Base-by-base conservation (phyloP, 1,140 invertebrate species). In the Drosophila kepulauana region DNA sequence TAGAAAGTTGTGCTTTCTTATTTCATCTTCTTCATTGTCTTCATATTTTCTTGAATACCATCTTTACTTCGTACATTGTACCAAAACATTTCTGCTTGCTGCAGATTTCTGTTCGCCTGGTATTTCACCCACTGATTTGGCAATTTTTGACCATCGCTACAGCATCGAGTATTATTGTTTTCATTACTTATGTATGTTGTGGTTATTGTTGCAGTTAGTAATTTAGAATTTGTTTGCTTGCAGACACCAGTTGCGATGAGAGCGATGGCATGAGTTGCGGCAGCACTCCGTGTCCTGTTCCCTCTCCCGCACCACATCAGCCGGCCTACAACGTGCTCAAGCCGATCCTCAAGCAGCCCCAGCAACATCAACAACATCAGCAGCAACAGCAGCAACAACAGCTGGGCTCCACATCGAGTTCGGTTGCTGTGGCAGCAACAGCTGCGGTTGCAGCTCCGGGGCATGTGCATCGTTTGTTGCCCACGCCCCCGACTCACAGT, bases 161-260 rank as follows among this genome's bases (percentile, higher is more conserved):
- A 3, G 20, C 20, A 25, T 25, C 20, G 20, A 25, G 3, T 25
- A 25, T 25, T 25, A 3, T 25, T 25, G 20, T 25, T 25, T 25
- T 5, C 11, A 51, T 16, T 10, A 10, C 3, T 51, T 11, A 11
- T 4, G 25, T 11, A 11, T 4, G 25, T 45, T 45, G 35, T 49
- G 8, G 0, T 49, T 13, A 10, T 49, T 49, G 46, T 5, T 7
- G 20, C 20, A 25, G 20, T 25, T 25, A 25, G 20, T 25, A 25
- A 25, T 25, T 25, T 25, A 4, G 20, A 25, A 25, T 25, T 25
- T 25, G 20, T 25, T 25, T 33, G 30, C 16, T 33, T 33, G 51
- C 51, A 92, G 91, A 92, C 62, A 56, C 66, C 10, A 91, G 82
- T 41, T 92, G 91, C 67, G 91, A 92, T 15, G 91, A 91, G 64